Evolutionary conservation across 2,797 vertebrate species (phyloP), one percentile per base, ranked within the genome.

Genomic region (Tenualosa ilisha): DNA sequence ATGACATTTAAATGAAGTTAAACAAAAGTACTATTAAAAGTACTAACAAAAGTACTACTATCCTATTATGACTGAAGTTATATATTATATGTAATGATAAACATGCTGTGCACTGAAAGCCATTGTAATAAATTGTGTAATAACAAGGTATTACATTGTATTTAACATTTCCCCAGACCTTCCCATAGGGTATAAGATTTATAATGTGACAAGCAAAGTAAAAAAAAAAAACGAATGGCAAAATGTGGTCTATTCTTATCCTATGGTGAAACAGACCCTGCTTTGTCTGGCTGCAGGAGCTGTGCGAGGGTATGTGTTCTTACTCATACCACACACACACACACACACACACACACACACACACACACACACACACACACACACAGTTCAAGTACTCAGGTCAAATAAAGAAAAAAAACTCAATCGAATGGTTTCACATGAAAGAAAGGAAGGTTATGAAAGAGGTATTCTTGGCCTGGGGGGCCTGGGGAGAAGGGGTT

Each of bases 71-170:
- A 63, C 8, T 1, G 2, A 63, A 63, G 59, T 24, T 63, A 63
- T 63, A 24, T 63, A 24, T 24, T 24, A 24, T 9, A 24, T 24
- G 59, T 63, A 24, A 24, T 63, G 6, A 24, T 63, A 63, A 63
- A 63, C 7, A 63, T 85, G 83, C 20, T 22, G 40, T 59, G 84
- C 59, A 87, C 31, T 83, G 83, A 72, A 83, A 85, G 85, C 83
- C 86, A 61, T 65, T 87, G 40, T n/a, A 79, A 79, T 79, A 79
- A 46, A 79, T 20, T 15, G 72, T 79, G 72, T 79, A 79, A 46
- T 79, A 22, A 79, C 68, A 12, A 24, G 24, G 24, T 65, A 72
- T 72, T 72, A 72, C 37, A 79, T 17, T 5, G 6, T 72, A 37
- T 17, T 72, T 40, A 72, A 17, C 65, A 6, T 40, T 31, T 31